A percentile compares a stretch with the other conserved stretches of the same genome.
Evolutionary conservation across 2,888 invertebrate species (phyloP).

Genomic region (Trachelus troglodyta): DNA sequence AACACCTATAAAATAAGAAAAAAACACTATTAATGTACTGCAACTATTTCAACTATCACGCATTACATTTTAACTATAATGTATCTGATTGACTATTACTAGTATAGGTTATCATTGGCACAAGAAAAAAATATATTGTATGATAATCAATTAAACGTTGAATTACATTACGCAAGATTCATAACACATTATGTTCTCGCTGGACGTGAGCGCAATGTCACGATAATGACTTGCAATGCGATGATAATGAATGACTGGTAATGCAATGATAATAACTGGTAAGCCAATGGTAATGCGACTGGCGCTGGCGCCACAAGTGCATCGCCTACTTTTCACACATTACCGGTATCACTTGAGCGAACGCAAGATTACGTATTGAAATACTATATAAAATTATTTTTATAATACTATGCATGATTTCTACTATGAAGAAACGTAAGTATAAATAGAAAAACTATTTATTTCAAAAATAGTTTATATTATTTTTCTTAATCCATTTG

Average conservation of each 20-base stretch:
- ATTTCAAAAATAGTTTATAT: too few species aligned
- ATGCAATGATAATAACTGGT: neutral
- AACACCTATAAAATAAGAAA: neutral
- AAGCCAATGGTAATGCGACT: neutral
- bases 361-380: neutral
- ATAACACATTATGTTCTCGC: neutral
- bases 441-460: too few species aligned
- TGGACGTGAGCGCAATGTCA: neutral
- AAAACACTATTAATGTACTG: neutral
- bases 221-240: neutral
- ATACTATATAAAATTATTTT: neutral
- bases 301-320: neutral
- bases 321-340: neutral
- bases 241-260: neutral
- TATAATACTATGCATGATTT: neutral
- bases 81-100: neutral
- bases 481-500: too few species aligned
- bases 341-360: neutral
- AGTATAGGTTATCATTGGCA: neutral
- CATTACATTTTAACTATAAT: neutral
- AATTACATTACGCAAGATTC: neutral
- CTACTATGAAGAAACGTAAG: neutral
- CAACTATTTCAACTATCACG: neutral
- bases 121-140: neutral
- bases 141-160: neutral